These are phyloP conservation scores for Cololabis saira DNA, from an alignment of 2,113 vertebrate species.

Conservation along the genomic window DNA sequence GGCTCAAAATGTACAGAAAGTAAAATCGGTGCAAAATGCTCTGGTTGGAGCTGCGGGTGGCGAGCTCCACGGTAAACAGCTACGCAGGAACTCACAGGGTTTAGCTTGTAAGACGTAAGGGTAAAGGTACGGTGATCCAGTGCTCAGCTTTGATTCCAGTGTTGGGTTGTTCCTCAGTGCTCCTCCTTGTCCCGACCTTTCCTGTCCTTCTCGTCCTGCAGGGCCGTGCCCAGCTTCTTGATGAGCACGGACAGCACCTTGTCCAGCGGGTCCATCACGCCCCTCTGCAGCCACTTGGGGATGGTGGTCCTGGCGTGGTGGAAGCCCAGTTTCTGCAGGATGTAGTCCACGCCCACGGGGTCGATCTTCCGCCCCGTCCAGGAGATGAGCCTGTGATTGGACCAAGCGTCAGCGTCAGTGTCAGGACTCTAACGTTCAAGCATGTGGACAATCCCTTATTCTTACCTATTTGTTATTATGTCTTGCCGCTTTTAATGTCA, in stretches of 20 bases:
- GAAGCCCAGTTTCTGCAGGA: slow-evolving; percentile 97
- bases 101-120: slow-evolving; percentile 57
- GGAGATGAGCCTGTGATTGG: slow-evolving; percentile 89
- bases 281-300: slow-evolving; percentile 99
- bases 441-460: background rate
- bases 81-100: slow-evolving; percentile 74
- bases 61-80: slow-evolving; percentile 83
- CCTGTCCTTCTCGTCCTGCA: slow-evolving; percentile 97
- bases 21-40: slow-evolving; percentile 80
- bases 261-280: slow-evolving; percentile 98
- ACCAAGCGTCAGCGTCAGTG: background rate
- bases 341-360: slow-evolving; percentile 98
- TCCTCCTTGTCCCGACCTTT: slow-evolving; percentile 95
- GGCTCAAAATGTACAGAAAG: slow-evolving; percentile 87
- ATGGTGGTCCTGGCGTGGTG: slow-evolving; percentile 99
- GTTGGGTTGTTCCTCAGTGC: slow-evolving; percentile 76
- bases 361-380: slow-evolving; percentile 99
- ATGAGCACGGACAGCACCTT: slow-evolving; percentile 97
- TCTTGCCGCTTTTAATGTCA: no score
- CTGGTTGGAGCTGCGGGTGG: slow-evolving; percentile 73
- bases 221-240: slow-evolving; percentile 94
- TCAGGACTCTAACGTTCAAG: background rate
- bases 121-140: slow-evolving; percentile 72
- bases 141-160: slow-evolving; percentile 51
- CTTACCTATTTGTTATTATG: no score